Evolutionary conservation across 2,113 vertebrate species (phyloP), one percentile per base, ranked within the genome.

Genomic region (Lonchura striata): DNA sequence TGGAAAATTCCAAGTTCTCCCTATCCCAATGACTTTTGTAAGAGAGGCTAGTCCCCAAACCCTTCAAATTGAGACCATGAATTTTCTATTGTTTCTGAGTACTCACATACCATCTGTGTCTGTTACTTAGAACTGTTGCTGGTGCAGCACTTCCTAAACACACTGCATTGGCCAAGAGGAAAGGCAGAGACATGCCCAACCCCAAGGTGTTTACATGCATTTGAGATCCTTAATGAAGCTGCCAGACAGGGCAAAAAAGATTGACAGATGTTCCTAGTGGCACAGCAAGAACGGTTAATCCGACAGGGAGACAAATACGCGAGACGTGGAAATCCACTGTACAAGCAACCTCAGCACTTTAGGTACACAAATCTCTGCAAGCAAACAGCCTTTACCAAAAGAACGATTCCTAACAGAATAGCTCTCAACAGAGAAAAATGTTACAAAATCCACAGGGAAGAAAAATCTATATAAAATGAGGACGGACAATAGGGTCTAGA

Each of bases 241-340:
- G 94, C 92, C 91, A 94, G 96, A 96, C 87, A 87, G 56, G 1
- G 7, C 53, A 87, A 76, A 46, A 79, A 86, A 92, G 83, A 77
- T 25, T 54, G 78, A 88, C 95, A 97, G 94, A 95, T 93, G 93
- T 90, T 96, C 81, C 82, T 60, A 37, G 41, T 81, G 85, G 82
- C 1, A 2, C 7, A 76, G 82, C 41, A 82, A 64, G 80, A 94
- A 75, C 9, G 3, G 54, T 52, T 97, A 97, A 97, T 96, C 95
- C n/a, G 10, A 57, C 71, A 86, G 30, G 69, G 83, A 96, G 94
- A 95, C 93, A 90, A 94, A 90, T 57, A 53, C 20, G 0, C 1
- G 15, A 90, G 94, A 85, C 71, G 7, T 2, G 22, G 84, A 81
- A 86, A 86, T 60, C 85, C 91, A 27, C 54, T 47, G 68, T 14